Percentiles rank a stretch among this genome's conserved stretches.
Conservation (phyloP, 2,113 vertebrate genomes). For the Alosa alosa region DNA sequence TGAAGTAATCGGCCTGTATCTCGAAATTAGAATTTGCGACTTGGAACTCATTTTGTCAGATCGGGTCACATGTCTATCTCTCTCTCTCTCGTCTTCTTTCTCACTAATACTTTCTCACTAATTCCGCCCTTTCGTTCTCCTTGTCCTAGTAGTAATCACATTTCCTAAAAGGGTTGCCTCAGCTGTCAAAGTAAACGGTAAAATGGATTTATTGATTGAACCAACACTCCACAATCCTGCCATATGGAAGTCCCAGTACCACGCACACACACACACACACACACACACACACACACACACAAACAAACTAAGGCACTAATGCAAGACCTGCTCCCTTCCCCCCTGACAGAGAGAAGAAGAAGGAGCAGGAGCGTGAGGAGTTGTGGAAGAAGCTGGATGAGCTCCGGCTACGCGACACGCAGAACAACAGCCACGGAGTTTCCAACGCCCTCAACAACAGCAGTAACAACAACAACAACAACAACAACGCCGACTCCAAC, state of each 20-base stretch:
- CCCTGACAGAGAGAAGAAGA: slow-evolving; percentile 88
- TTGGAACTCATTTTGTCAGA: too few species aligned
- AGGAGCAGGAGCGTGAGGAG: slow-evolving; percentile 94
- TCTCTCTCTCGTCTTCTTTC: background rate
- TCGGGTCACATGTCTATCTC: background rate
- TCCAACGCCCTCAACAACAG: slow-evolving; percentile 70
- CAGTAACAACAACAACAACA: slow-evolving; percentile 69
- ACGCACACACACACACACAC: background rate
- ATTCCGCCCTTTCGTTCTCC: background rate
- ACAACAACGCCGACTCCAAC: slow-evolving; percentile 27
- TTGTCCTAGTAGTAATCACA: too few species aligned
- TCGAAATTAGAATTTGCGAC: too few species aligned
- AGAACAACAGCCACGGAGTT: slow-evolving; percentile 79
- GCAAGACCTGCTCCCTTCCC: too few species aligned
- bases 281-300: background rate
- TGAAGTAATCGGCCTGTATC: too few species aligned
- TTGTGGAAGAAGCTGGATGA: slow-evolving; percentile 92
- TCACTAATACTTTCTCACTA: background rate
- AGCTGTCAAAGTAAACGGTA: too few species aligned
- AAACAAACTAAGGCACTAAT: too few species aligned
- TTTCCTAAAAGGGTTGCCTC: too few species aligned
- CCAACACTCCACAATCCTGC: too few species aligned
- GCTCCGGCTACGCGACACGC: slow-evolving; percentile 78
- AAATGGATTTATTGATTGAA: too few species aligned
- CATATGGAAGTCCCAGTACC: too few species aligned